A percentile compares a stretch with the other conserved stretches of the same genome.
Conservation (phyloP, 2,888 invertebrate species). For the Xestia xanthographa region DNA sequence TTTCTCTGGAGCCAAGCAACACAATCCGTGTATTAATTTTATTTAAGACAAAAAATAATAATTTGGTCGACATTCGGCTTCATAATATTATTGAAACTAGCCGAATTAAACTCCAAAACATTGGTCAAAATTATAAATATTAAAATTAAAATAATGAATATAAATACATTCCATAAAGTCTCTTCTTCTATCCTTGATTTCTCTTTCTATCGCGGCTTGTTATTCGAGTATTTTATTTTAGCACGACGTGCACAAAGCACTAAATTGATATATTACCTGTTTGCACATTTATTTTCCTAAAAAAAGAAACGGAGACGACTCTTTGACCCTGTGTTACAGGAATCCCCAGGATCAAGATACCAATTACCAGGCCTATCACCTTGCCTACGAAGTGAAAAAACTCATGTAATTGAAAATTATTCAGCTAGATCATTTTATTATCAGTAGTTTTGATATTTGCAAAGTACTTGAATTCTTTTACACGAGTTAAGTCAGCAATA, state of each 20-base stretch:
- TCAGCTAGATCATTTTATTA: slow-evolving; percentile 84
- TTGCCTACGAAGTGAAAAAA: slow-evolving; percentile 99
- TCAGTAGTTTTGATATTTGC: slow-evolving; percentile 78
- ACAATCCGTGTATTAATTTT: slow-evolving; percentile 60
- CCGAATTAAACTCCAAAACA: slow-evolving; percentile 28
- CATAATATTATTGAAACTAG: slow-evolving; percentile 41
- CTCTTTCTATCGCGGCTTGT: slow-evolving; percentile 77
- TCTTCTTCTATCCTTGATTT: slow-evolving; percentile 68
- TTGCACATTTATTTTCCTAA: slow-evolving; percentile 62
- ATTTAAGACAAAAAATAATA: slow-evolving; percentile 38
- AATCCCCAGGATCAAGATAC: slow-evolving; percentile 96
- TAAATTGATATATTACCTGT: slow-evolving; percentile 55
- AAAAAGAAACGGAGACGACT: slow-evolving; percentile 81
- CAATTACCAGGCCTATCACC: slow-evolving; percentile 99
- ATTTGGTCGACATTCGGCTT: slow-evolving; percentile 45
- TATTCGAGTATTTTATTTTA: slow-evolving; percentile 68
- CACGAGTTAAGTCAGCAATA: slow-evolving; percentile 73
- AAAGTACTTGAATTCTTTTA: slow-evolving; percentile 69
- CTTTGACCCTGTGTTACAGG: slow-evolving; percentile 96
- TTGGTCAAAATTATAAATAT: slow-evolving; percentile 48
- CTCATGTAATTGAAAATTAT: slow-evolving; percentile 96
- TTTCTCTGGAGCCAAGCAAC: slow-evolving; percentile 65
- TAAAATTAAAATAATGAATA: slow-evolving; percentile 46
- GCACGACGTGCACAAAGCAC: slow-evolving; percentile 69
- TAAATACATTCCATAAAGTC: slow-evolving; percentile 57